Evolutionary conservation across 2,888 invertebrate genomes (phyloP).

Genomic region (Habrosyne pyritoides): DNA sequence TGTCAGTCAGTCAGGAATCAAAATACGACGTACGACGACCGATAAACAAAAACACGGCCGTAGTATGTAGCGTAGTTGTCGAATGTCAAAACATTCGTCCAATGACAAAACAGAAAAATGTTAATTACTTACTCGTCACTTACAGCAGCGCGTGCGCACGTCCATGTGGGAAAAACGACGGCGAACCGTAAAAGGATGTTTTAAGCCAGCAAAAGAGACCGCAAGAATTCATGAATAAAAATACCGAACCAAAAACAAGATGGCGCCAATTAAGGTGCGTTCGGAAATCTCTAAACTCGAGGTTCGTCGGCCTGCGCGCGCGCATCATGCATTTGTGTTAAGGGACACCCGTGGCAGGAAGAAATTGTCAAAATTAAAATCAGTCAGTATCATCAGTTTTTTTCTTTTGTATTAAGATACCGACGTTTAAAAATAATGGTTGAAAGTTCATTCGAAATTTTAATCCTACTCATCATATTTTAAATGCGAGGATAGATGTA

Average conservation of each 20-base stretch:
- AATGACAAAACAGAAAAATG: slow-evolving; percentile 46
- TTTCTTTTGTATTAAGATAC: fast-evolving
- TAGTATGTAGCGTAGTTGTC: background rate
- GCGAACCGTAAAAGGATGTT: slow-evolving; percentile 53
- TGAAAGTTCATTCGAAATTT: too few species aligned
- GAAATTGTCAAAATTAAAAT: background rate
- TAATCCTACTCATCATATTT: too few species aligned
- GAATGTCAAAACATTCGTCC: background rate
- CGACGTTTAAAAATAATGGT: background rate
- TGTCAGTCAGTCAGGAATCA: background rate
- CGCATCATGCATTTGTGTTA: slow-evolving; percentile 17
- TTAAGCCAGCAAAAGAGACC: slow-evolving; percentile 48
- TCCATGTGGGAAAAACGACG: slow-evolving; percentile 38
- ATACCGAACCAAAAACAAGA: slow-evolving; percentile 65
- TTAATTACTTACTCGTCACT: slow-evolving; percentile 64
- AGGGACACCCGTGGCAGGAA: background rate
- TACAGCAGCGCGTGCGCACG: slow-evolving; percentile 55
- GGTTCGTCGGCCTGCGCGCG: slow-evolving; percentile 50
- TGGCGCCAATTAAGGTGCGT: slow-evolving; percentile 63
- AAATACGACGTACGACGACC: background rate
- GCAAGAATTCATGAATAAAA: slow-evolving; percentile 73
- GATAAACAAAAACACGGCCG: background rate
- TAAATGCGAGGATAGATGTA: too few species aligned
- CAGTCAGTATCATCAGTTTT: background rate
- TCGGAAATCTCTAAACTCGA: slow-evolving; percentile 55